A percentile compares a stretch with the other conserved stretches of the same genome.
Conservation (phyloP, 2,888 invertebrate species). For the Xanthia icteritia region DNA sequence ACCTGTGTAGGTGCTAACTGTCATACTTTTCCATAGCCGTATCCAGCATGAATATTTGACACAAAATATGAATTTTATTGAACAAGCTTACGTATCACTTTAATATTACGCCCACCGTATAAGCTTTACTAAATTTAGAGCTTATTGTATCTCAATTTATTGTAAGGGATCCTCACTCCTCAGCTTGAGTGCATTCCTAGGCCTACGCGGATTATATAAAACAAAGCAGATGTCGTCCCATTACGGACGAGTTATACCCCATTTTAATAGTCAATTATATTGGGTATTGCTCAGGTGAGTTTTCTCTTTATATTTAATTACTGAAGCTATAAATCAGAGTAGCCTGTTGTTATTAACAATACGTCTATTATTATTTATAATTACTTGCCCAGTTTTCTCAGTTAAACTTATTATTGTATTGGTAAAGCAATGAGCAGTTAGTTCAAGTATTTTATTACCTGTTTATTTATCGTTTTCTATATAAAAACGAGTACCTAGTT, state of each 20-base stretch:
- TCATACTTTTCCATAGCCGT: constrained; percentile 26
- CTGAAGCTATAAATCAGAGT: constrained; percentile 47
- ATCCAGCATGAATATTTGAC: constrained; percentile 20
- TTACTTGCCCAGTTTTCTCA: constrained; percentile 19
- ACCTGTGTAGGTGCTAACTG: constrained; percentile 54
- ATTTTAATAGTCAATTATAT: constrained; percentile 80
- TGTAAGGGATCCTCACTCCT: constrained; percentile 46
- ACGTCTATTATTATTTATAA: constrained; percentile 24
- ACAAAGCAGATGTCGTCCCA: constrained; percentile 76
- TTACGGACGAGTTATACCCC: constrained; percentile 79
- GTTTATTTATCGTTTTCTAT: constrained; percentile 9
- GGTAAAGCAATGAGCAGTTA: neutral
- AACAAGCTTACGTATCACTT: constrained; percentile 27
- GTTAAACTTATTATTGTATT: neutral
- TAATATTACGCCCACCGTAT: constrained; percentile 22
- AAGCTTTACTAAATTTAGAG: constrained; percentile 47
- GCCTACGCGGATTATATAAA: constrained; percentile 72
- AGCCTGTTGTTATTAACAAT: constrained; percentile 5
- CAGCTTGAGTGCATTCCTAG: constrained; percentile 61
- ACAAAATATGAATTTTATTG: constrained; percentile 47
- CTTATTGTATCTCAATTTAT: constrained; percentile 57
- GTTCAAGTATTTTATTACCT: constrained; percentile 35
- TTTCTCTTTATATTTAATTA: constrained; percentile 73
- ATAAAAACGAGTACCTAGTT: neutral
- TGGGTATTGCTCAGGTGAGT: constrained; percentile 66